A percentile compares a stretch with the other conserved stretches of the same genome.
Conservation (phyloP, 2,797 vertebrate species). For the Sebastes kiyomatsui region DNA sequence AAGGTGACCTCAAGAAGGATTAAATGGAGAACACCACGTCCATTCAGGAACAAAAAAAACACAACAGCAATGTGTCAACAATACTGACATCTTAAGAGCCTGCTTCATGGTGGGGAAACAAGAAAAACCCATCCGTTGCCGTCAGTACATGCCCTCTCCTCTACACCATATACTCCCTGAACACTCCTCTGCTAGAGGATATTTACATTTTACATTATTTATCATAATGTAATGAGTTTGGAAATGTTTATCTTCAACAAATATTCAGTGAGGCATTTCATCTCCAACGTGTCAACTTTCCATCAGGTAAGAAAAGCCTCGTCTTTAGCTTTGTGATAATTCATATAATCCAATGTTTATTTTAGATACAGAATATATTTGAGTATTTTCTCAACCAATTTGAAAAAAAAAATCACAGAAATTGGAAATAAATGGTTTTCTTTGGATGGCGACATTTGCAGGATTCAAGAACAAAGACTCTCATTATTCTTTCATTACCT, state of each 20-base stretch:
- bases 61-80: slow-evolving; percentile 9
- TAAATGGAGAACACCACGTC: background rate
- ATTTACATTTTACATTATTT: background rate
- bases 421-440: background rate
- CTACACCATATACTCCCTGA: background rate
- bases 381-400: background rate
- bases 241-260: background rate
- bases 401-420: background rate
- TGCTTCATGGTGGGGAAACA: slow-evolving; percentile 11
- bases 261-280: background rate
- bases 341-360: background rate
- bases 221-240: background rate
- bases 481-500: background rate
- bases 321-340: background rate
- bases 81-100: slow-evolving; percentile 36
- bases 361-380: background rate
- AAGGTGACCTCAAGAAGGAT: slow-evolving; percentile 33
- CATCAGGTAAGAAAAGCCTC: background rate
- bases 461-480: background rate
- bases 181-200: background rate
- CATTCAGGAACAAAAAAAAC: background rate
- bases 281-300: background rate
- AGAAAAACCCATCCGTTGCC: background rate
- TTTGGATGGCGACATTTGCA: background rate
- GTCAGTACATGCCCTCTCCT: background rate